These are phyloP conservation scores for Apamea monoglypha DNA, from an alignment of 2,888 invertebrate species.

Conservation along the genomic window DNA sequence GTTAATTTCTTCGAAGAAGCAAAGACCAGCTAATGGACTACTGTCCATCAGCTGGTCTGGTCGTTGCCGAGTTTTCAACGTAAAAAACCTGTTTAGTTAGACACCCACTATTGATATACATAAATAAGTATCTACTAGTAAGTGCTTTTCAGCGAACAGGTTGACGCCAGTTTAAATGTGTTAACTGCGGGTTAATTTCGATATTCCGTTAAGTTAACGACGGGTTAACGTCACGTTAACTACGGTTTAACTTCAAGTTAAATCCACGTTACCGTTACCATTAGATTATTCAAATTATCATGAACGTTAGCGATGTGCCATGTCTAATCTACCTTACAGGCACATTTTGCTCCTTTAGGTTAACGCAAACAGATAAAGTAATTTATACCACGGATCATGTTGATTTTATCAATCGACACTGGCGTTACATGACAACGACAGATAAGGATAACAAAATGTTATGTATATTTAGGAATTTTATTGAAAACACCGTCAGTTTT, in stretches of 20 bases:
- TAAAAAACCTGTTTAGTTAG: no score
- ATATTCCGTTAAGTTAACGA: neutral
- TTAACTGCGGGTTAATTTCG: neutral
- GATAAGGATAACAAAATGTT: constrained; percentile 16
- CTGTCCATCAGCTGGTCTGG: no score
- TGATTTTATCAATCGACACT: constrained; percentile 36
- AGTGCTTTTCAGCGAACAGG: neutral
- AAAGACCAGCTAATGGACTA: no score
- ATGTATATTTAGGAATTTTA: constrained; percentile 1
- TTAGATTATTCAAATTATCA: neutral
- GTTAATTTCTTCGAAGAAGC: neutral
- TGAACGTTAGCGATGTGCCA: neutral
- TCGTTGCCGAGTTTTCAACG: no score
- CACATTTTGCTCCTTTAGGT: constrained; percentile 14
- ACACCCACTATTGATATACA: no score
- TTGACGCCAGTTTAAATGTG: neutral
- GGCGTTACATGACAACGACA: constrained; percentile 24
- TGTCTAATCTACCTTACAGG: neutral
- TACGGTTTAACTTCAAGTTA: neutral
- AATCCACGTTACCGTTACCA: neutral
- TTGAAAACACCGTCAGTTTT: neutral
- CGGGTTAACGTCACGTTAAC: neutral
- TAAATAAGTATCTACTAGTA: no score
- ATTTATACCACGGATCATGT: constrained; percentile 28
- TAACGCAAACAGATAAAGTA: constrained; percentile 26